Evolutionary conservation across 2,797 vertebrate species (phyloP), one percentile per base, ranked within the genome.

Genomic region (Moxostoma hubbsi): DNA sequence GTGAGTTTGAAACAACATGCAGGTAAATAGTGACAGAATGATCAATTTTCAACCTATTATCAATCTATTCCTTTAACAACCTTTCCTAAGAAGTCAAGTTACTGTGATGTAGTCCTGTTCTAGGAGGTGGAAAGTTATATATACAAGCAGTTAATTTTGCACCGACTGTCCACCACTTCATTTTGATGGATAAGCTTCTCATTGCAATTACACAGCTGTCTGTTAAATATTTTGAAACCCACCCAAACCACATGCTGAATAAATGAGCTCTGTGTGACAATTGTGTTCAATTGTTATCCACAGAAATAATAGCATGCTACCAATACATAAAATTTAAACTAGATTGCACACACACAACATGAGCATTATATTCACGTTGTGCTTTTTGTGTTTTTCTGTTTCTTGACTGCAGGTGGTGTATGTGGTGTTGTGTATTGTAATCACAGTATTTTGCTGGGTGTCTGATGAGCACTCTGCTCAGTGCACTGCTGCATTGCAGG

Each of bases 321-420:
- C 6, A 58, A 58, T 36, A 36, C 36, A 5, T 36, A 3, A 4
- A 36, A 36, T 36, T 3, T 36, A n/a, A 63, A 45, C 61, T 8
- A 63, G 13, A 15, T 18, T 50, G 10, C 16, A 46, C 7, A 16
- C 18, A 24, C 7, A 18, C 10, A 58, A 9, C 4, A 13, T 13
- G 8, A 24, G 12, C 6, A 62, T n/a, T 5, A 50, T 15, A n/a
- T 53, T 53, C 47, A 11, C 12, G 0, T 5, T 18, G 18, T 11
- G 7, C 53, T 5, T 72, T 16, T 47, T 69, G 2, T 24, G 5
- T 63, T 0, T 36, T 15, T 67, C 24, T 70, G 77, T 72, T 89
- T 87, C 8, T 76, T 62, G 3, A 13, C 75, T n/a, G 64, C 69
- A 99, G 97, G 92, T 97, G 70, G 89, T 90, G 63, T 98, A 93